Conservation (phyloP, 2,797 vertebrate genomes). For the Tauraco hartlaubi region DNA sequence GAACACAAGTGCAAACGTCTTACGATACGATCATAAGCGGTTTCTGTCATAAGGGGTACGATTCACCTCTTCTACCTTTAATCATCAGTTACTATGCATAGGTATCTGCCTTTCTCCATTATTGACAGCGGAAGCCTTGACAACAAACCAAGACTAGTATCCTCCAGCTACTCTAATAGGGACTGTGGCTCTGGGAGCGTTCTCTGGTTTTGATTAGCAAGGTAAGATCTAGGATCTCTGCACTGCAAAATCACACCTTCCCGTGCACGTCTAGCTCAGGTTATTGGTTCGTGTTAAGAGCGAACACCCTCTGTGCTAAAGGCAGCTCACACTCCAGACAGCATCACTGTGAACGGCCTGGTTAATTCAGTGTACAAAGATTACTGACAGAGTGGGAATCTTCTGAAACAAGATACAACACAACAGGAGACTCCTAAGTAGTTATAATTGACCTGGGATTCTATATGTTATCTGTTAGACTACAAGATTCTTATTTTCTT, state of each 20-base stretch:
- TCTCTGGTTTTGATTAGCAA: not conserved
- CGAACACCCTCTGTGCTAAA: not conserved
- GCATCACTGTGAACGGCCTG: not conserved
- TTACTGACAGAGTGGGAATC: not conserved
- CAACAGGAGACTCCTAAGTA: not conserved
- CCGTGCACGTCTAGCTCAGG: not conserved
- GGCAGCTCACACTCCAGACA: not conserved
- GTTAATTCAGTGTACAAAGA: not conserved
- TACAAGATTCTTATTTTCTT: not conserved
- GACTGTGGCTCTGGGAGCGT: not conserved
- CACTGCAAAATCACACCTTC: not conserved
- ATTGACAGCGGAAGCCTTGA: too few relatives aligned
- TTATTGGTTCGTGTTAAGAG: rapidly evolving
- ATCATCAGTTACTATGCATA: too few relatives aligned
- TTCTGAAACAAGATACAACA: not conserved
- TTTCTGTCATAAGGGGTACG: too few relatives aligned
- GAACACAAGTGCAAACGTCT: not conserved
- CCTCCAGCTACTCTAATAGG: too few relatives aligned
- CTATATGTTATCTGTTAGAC: not conserved
- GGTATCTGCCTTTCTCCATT: too few relatives aligned
- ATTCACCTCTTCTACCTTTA: too few relatives aligned
- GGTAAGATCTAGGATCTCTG: not conserved
- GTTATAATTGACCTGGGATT: not conserved
- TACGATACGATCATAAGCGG: too few relatives aligned
- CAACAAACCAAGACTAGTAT: too few relatives aligned